Base-by-base conservation (phyloP, 2,113 vertebrate species). In the Poicephalus gulielmi region DNA sequence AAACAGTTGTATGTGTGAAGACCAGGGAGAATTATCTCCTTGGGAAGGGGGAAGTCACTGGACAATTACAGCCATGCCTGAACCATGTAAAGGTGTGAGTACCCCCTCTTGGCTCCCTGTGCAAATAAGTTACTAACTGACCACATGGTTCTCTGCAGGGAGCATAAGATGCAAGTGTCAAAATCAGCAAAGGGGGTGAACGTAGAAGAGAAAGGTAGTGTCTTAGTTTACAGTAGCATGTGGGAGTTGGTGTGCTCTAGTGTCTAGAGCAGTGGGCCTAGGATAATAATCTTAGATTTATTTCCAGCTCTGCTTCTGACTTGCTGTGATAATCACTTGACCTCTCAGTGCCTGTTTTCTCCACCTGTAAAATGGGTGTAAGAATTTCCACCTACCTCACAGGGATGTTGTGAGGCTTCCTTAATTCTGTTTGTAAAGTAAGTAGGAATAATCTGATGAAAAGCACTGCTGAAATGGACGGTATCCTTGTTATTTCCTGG, bases 381-480 rank as follows among this genome's bases (percentile, higher is more conserved):
- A 84, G 91, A 76, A 93, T 92, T 92, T 96, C 93, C 84, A 93
- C 88, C 95, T 97, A 95, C 94, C 94, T 98, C 97, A 95, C 95
- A 95, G 92, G 95, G 95, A 80, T 94, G 94, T 94, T 94, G 77
- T 92, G 89, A 97, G 92, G 97, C 92, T 94, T 81, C 69, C 71
- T 80, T 93, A 95, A 96, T 52, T 89, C 92, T 92, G 88, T 95
- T 95, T 97, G 95, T 96, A 96, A 96, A 96, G 87, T 78, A 91
- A 88, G 94, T 96, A 96, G 93, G 93, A 95, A 95, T 96, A 92
- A 97, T 95, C 92, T 96, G 94, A 96, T 95, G 95, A 96, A 97
- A 95, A 97, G 94, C 90, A 93, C 92, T 96, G 66, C 90, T 95
- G 90, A 97, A 96, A 95, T 62, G 60, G 92, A 87, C 39, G 91